Base-by-base conservation (phyloP, 2,113 vertebrate species). In the Ochotona princeps region DNA sequence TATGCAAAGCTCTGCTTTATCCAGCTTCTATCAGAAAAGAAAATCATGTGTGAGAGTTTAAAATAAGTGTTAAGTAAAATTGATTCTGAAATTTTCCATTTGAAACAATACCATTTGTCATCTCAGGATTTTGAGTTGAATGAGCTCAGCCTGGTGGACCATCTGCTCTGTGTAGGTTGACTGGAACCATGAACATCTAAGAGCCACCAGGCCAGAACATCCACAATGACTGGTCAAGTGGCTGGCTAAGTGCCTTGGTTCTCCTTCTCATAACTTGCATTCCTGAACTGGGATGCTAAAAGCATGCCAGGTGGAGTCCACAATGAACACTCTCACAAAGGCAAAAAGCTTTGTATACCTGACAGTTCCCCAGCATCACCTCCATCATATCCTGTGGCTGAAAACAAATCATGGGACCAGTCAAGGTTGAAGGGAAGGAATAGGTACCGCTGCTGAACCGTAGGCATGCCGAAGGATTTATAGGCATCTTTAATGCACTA, bases 171-270 rank as follows among this genome's bases (percentile, higher is more conserved):
- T 26, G 7, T 57, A 30, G n/a, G 18, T 47, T 44, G 23, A 49
- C 13, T 13, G 38, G 23, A 35, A 30, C 54, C 28, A 5, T 23
- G 30, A 2, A 23, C 20, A 30, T 18, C 30, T 26, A 67, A 0
- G 0, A 15, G 13, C 9, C 35, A 11, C 25, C 15, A 32, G 2
- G 5, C 32, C 28, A 38, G 25, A 35, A 28, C 7, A 3, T 18
- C 25, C 35, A 1, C 0, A 23, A 17, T 3, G 63, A 14, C 38
- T 47, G 51, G 8, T 32, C 5, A 2, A 0, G 0, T 2, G 35
- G 30, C 75, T 67, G 61, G 44, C 44, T 13, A 7, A 57, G 51
- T 13, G 28, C 73, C 49, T 70, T 15, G 18, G 5, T 26, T 82
- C 30, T 85, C 35, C 1, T 61, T 32, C 32, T 14, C 32, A 7